Evolutionary conservation across 2,797 vertebrate genomes (phyloP).

Genomic region (Diplodus puntazzo): DNA sequence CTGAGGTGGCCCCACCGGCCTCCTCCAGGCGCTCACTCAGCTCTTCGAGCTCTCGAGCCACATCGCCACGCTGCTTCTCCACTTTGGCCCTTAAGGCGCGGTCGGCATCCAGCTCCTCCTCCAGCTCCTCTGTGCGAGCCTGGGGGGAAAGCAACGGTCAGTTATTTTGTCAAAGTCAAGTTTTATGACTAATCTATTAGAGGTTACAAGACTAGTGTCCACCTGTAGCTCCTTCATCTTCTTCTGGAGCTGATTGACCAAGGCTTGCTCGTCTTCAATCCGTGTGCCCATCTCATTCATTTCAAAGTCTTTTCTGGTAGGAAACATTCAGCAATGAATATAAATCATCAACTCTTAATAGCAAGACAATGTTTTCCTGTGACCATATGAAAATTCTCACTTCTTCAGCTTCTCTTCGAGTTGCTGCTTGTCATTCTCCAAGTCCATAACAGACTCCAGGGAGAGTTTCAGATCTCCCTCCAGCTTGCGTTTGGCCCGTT

Average conservation of each 20-base stretch:
- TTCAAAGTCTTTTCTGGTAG: slow-evolving; percentile 93
- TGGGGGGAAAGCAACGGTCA: slow-evolving; percentile 55
- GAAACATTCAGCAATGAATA: background rate
- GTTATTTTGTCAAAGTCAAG: background rate
- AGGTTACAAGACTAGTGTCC: background rate
- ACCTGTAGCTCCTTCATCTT: slow-evolving; percentile 96
- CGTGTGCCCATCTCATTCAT: slow-evolving; percentile 89
- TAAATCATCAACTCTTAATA: background rate
- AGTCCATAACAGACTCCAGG: slow-evolving; percentile 91
- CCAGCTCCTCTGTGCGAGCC: slow-evolving; percentile 93
- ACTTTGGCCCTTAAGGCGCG: slow-evolving; percentile 89
- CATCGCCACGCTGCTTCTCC: slow-evolving; percentile 92
- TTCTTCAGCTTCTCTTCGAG: slow-evolving; percentile 95
- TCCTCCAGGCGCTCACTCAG: slow-evolving; percentile 94
- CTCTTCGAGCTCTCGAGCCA: slow-evolving; percentile 92
- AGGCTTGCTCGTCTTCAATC: slow-evolving; percentile 91
- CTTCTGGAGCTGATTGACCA: slow-evolving; percentile 92
- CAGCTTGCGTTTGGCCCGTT: slow-evolving; percentile 92
- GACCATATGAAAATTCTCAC: slow-evolving; percentile 75
- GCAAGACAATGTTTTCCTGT: background rate
- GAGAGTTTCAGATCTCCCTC: slow-evolving; percentile 95
- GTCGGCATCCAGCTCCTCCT: slow-evolving; percentile 95
- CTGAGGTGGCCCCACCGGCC: slow-evolving; percentile 89
- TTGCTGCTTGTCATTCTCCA: slow-evolving; percentile 95
- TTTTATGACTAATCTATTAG: background rate